Evolutionary conservation across 1,140 invertebrate genomes (phyloP).

Genomic region (Atopsyche davidsoni): DNA sequence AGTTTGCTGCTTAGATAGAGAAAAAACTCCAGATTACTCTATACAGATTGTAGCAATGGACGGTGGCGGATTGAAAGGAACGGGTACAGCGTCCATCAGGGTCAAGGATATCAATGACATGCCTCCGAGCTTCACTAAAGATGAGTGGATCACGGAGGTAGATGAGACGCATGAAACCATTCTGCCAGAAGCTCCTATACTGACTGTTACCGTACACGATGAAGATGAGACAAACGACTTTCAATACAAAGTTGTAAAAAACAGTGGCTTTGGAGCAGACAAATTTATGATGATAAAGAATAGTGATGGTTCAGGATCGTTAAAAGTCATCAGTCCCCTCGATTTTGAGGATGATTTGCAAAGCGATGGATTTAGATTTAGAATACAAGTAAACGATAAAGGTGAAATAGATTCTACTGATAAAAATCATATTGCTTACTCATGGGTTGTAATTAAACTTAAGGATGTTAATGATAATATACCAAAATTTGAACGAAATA

Average conservation of each 20-base stretch:
- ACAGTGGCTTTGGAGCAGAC: slow-evolving; percentile 57
- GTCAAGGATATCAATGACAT: slow-evolving; percentile 59
- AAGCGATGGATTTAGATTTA: slow-evolving; percentile 54
- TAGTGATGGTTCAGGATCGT: slow-evolving; percentile 57
- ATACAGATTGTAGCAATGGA: slow-evolving; percentile 61
- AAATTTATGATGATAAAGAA: slow-evolving; percentile 63
- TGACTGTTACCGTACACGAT: slow-evolving; percentile 59
- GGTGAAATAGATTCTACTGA: slow-evolving; percentile 52
- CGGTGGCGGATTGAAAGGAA: slow-evolving; percentile 54
- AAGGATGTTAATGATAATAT: slow-evolving; percentile 59
- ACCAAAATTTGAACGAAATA: slow-evolving; percentile 54
- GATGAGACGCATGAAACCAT: slow-evolving; percentile 58
- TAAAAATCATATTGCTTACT: slow-evolving; percentile 57
- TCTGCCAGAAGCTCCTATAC: slow-evolving; percentile 56
- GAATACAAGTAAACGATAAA: slow-evolving; percentile 53
- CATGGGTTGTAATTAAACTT: slow-evolving; percentile 57
- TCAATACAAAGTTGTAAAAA: slow-evolving; percentile 51
- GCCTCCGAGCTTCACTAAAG: slow-evolving; percentile 59
- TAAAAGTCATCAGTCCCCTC: slow-evolving; percentile 59
- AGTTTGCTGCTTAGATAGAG: slow-evolving; percentile 58
- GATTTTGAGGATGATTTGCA: slow-evolving; percentile 56
- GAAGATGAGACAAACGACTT: slow-evolving; percentile 58
- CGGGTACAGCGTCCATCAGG: slow-evolving; percentile 53
- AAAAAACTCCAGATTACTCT: slow-evolving; percentile 61
- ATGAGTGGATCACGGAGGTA: slow-evolving; percentile 60